Conservation (phyloP, 2,888 invertebrate species). For the Chrysopilus asiliformis region DNA sequence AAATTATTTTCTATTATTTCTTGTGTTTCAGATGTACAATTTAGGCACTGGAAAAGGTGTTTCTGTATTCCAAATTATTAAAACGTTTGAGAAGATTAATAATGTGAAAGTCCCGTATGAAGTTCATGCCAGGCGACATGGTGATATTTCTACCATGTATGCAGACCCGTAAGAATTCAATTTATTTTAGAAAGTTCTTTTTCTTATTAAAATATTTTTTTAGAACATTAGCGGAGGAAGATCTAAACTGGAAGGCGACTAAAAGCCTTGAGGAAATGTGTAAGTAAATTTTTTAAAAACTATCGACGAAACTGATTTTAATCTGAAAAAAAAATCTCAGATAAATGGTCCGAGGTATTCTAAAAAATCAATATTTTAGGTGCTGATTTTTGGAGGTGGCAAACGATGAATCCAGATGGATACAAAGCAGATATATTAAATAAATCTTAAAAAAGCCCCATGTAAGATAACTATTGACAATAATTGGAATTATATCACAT, state of each 20-base stretch:
- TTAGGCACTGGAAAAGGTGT: slow-evolving; percentile 67
- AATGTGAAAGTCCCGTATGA: slow-evolving; percentile 20
- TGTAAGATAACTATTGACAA: too few species aligned
- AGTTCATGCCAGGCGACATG: slow-evolving; percentile 57
- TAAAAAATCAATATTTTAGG: slow-evolving; percentile 37
- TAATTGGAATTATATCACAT: too few species aligned
- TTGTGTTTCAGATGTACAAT: slow-evolving; percentile 60
- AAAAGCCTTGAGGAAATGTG: slow-evolving; percentile 72
- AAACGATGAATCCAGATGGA: slow-evolving; percentile 73
- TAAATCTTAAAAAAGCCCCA: slow-evolving; percentile 10
- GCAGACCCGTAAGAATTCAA: slow-evolving; percentile 49
- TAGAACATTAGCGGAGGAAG: slow-evolving; percentile 48
- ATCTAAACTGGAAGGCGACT: slow-evolving; percentile 74
- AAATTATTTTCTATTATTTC: not conserved
- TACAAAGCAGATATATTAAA: slow-evolving; percentile 26
- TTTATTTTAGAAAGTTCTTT: not conserved
- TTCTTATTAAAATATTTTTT: not conserved
- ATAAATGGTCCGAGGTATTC: not conserved
- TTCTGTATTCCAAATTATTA: slow-evolving; percentile 75
- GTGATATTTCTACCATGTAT: slow-evolving; percentile 75
- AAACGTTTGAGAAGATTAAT: slow-evolving; percentile 51
- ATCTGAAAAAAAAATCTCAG: not conserved
- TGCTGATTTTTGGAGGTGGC: slow-evolving; percentile 82
- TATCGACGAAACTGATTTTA: not conserved
- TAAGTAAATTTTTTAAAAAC: slow-evolving; percentile 11